Evolutionary conservation across 1,140 invertebrate species (phyloP), one percentile per base, ranked within the genome.

Genomic region (Leptopilina clavipes): DNA sequence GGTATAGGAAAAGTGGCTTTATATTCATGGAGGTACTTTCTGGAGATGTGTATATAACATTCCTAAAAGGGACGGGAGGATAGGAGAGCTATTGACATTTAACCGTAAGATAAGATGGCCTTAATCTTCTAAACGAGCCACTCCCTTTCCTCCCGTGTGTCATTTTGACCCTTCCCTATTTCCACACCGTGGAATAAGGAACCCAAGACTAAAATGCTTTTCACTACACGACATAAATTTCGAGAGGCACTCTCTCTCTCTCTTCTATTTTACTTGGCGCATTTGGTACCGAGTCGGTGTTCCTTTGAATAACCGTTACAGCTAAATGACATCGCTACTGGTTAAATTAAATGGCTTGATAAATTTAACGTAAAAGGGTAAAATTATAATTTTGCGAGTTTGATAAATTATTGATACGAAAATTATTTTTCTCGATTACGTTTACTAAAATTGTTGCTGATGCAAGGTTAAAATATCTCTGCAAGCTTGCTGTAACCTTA

Each of bases 111-210:
- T 65, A 52, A 52, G 48, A 52, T 52, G 48, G 48, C 48, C 48
- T 52, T 52, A 65, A 65, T 65, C 59, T 65, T 65, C 59, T 65
- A 65, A 65, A 31, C 19, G 59, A 65, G 22, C 59, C 59, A 65
- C 12, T 65, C 59, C 59, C 14, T 65, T 65, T 5, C 22, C 59
- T 12, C 25, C 59, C 22, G 19, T 10, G 19, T 65, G 12, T 31
- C 25, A 65, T 65, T 31, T 65, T 65, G 19, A 65, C 59, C 22
- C 59, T 65, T 37, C 25, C 22, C 8, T 25, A 3, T 54, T 14
- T 17, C 11, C 59, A 31, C 3, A 9, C 3, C 6, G 48, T 31
- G 25, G 25, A 65, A 25, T 65, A 65, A 65, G 59, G 59, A 37
- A 11, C 19, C 59, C 12, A 19, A 25, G 59, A 31, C 59, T 65